These are phyloP conservation scores for Platanista minor DNA, from an alignment of 2,113 vertebrate species.

Conservation along the genomic window DNA sequence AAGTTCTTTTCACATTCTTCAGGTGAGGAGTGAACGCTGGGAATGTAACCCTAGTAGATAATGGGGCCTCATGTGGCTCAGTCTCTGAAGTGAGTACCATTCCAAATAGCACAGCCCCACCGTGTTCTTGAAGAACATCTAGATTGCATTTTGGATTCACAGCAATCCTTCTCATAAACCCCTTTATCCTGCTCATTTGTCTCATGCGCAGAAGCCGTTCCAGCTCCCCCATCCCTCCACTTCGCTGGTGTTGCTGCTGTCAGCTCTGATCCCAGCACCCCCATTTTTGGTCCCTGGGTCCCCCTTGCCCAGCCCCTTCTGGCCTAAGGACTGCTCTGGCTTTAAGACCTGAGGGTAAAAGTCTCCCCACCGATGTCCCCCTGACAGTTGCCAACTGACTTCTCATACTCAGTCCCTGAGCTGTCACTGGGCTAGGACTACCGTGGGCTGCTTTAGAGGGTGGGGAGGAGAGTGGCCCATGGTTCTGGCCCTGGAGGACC, in stretches of 20 bases:
- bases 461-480: rapidly evolving
- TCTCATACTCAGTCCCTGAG: neutral
- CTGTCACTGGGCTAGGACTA: too few species aligned
- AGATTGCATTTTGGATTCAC: rapidly evolving
- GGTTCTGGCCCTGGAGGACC: neutral
- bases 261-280: neutral
- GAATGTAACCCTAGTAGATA: neutral
- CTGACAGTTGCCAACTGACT: too few species aligned
- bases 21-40: neutral
- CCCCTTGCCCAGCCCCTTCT: neutral
- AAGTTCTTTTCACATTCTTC: neutral
- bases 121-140: neutral
- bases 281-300: neutral
- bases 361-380: neutral
- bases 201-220: neutral
- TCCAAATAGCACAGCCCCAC: neutral
- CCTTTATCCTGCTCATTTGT: neutral
- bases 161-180: neutral
- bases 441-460: rapidly evolving
- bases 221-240: neutral
- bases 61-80: neutral
- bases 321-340: neutral
- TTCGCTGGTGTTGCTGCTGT: neutral
- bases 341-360: neutral
- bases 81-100: rapidly evolving